Evolutionary conservation across 2,113 vertebrate species (phyloP).

Genomic region (Azemiops feae): DNA sequence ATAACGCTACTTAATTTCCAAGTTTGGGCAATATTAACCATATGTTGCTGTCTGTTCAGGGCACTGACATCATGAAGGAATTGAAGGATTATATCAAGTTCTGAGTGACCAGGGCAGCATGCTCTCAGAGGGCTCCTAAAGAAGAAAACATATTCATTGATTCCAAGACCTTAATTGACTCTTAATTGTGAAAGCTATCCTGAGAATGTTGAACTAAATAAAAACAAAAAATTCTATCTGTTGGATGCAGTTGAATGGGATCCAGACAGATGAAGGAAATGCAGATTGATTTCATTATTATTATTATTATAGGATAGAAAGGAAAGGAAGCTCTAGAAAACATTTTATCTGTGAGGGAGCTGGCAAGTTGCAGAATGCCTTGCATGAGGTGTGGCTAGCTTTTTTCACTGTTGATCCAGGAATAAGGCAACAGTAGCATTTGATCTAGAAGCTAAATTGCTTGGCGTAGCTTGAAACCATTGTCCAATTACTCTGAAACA

Average conservation of each 20-base stretch:
- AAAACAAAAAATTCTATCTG: background rate
- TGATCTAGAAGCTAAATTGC: constrained; percentile 55
- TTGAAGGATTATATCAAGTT: no score
- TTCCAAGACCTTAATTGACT: background rate
- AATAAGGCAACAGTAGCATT: constrained; percentile 66
- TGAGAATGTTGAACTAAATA: background rate
- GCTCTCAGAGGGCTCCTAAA: background rate
- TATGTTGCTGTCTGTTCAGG: background rate
- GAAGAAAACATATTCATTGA: background rate
- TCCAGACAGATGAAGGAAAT: constrained; percentile 77
- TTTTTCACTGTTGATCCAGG: constrained; percentile 63
- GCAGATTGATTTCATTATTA: constrained; percentile 73
- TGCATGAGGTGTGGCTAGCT: constrained; percentile 56
- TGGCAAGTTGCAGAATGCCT: constrained; percentile 61
- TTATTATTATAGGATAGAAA: constrained; percentile 73
- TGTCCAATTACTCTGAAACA: constrained; percentile 56
- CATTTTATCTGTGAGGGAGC: constrained; percentile 75
- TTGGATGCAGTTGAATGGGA: constrained; percentile 57
- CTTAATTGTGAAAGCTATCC: background rate
- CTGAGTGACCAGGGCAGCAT: background rate
- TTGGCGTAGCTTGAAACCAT: constrained; percentile 52
- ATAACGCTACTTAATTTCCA: background rate
- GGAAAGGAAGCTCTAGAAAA: constrained; percentile 75
- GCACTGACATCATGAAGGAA: background rate
- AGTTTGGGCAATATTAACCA: background rate